Percentiles rank a stretch among this genome's conserved stretches.
These are phyloP conservation scores for Oplegnathus fasciatus DNA, from an alignment of 2,113 vertebrate genomes.

Conservation along the genomic window DNA sequence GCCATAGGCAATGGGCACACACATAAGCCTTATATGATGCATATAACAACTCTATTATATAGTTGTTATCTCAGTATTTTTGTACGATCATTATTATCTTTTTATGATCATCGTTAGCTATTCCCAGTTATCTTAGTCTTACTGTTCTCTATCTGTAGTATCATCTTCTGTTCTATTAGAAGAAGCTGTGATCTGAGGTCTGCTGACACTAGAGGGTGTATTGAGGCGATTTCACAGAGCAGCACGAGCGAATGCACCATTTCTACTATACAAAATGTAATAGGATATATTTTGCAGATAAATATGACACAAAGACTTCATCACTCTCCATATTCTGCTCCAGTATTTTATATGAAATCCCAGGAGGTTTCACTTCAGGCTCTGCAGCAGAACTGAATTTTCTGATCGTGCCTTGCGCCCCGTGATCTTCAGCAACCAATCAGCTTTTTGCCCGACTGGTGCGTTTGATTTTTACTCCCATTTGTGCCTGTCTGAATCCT, in stretches of 20 bases:
- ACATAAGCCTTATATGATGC: not conserved
- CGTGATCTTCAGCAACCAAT: slow-evolving; percentile 71
- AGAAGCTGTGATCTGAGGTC: not conserved
- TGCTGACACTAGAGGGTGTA: slow-evolving; percentile 33
- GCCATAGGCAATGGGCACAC: not conserved
- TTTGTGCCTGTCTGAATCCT: fast-evolving
- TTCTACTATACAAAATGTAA: not conserved
- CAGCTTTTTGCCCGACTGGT: slow-evolving; percentile 43
- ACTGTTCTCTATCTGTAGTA: not conserved
- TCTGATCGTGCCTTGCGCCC: not conserved
- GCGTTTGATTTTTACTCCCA: slow-evolving; percentile 29
- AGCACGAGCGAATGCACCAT: not conserved
- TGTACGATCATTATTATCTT: too few relatives aligned
- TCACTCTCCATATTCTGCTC: not conserved
- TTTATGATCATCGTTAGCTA: not conserved
- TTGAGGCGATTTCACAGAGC: not conserved
- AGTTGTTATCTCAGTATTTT: not conserved
- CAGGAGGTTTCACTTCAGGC: not conserved
- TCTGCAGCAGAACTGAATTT: not conserved
- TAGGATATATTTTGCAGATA: not conserved
- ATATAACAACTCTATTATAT: not conserved
- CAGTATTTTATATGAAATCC: not conserved
- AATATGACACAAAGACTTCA: not conserved
- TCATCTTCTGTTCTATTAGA: not conserved
- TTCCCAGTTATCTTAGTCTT: not conserved